Percentiles rank a stretch among this genome's conserved stretches.
Evolutionary conservation across 2,113 vertebrate species (phyloP).

Genomic region (Propithecus coquereli): DNA sequence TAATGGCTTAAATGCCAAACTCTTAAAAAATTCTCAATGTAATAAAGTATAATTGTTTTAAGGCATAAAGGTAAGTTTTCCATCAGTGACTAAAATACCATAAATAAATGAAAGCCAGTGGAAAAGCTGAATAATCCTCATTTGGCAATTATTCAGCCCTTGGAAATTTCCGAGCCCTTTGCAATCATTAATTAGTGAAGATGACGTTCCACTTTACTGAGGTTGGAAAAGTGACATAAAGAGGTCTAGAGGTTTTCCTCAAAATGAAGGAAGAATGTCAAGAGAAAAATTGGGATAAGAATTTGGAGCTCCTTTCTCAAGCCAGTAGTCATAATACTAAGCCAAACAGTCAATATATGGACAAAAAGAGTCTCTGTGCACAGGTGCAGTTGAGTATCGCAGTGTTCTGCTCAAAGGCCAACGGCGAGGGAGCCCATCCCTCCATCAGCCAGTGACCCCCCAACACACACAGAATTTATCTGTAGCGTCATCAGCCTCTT

Average conservation of each 20-base stretch:
- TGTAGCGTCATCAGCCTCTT: not conserved
- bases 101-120: constrained; percentile 21
- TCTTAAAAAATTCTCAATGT: not conserved
- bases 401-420: not conserved
- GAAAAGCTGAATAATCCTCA: not conserved
- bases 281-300: not conserved
- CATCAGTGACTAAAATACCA: not conserved
- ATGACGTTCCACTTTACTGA: constrained; percentile 3
- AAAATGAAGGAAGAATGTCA: constrained; percentile 33
- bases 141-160: constrained; percentile 17
- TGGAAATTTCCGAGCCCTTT: constrained; percentile 57
- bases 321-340: not conserved
- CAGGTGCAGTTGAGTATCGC: not conserved
- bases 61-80: constrained; percentile 10
- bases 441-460: not conserved
- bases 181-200: constrained; percentile 48
- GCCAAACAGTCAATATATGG: not conserved
- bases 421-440: not conserved
- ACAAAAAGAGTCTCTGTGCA: constrained; percentile 34
- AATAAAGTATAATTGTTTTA: constrained; percentile 40
- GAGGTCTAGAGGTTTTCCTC: constrained; percentile 38
- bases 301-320: constrained; percentile 15
- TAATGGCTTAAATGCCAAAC: not conserved
- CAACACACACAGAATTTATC: not conserved
- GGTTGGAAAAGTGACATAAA: constrained; percentile 11